These are phyloP conservation scores for Polypterus senegalus DNA, from an alignment of 2,113 vertebrate species.

Conservation along the genomic window DNA sequence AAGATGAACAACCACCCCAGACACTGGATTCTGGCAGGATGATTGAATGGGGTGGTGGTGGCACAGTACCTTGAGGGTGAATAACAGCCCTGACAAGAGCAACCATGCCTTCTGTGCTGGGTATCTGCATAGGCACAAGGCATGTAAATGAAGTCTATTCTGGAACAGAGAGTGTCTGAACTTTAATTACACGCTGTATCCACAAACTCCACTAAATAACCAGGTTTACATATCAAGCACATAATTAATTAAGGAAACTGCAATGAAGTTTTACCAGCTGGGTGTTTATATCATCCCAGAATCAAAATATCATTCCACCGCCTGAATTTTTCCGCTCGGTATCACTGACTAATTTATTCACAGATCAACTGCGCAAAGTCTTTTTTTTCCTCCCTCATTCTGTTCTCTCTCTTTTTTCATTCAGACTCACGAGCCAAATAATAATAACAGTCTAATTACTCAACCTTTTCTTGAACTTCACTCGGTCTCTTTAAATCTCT, in stretches of 20 bases:
- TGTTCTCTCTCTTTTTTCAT: constrained; percentile 12
- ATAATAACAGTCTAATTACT: constrained; percentile 45
- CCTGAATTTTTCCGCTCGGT: not conserved
- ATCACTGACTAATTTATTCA: not conserved
- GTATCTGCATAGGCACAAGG: too few species aligned
- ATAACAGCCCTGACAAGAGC: too few species aligned
- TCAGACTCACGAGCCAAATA: constrained; percentile 26
- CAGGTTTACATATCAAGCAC: not conserved
- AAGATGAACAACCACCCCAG: too few species aligned
- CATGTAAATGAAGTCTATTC: too few species aligned
- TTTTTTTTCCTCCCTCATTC: not conserved
- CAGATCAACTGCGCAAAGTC: not conserved
- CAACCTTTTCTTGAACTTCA: constrained; percentile 33
- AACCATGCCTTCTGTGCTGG: too few species aligned
- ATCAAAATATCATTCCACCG: constrained; percentile 31
- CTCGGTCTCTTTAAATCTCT: constrained; percentile 33
- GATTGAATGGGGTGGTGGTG: too few species aligned
- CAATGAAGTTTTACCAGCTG: not conserved
- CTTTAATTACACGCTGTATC: too few species aligned
- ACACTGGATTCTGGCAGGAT: too few species aligned
- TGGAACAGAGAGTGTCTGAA: too few species aligned
- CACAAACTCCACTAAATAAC: not conserved
- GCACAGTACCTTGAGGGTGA: too few species aligned
- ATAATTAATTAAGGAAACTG: not conserved
- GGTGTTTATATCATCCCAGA: constrained; percentile 18